Base-by-base conservation (phyloP, 2,888 invertebrate genomes). In the Synergus gifuensis region DNA sequence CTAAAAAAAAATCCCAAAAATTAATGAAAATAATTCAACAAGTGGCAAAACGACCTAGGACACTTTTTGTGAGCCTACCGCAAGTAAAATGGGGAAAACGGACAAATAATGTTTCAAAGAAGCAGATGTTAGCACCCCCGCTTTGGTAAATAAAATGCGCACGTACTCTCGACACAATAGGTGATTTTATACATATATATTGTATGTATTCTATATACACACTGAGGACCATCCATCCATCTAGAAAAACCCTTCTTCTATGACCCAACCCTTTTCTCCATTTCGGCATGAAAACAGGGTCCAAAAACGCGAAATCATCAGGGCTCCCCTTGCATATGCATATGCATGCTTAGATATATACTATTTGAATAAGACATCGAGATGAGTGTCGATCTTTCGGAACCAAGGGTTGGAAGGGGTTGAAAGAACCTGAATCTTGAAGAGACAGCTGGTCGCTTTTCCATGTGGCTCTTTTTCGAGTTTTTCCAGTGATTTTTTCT, bases 331-430 rank as follows among this genome's bases (percentile, higher is more conserved):
- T n/a, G 58, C 67, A 22, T 44, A 18, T 64, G 22, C 22, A 28
- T 28, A 76, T 81, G 77, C 66, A 76, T 78, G 79, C 78, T 22
- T 79, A 69, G 76, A 82, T 81, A 28, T 82, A 79, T 79, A 76
- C 78, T 79, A 81, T 83, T 84, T 84, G 82, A 82, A 82, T 82
- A 79, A 84, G 82, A 80, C 69, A 40, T 79, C 77, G 73, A 77
- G 49, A 69, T 64, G 67, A 63, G 77, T 79, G 76, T 80, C 78
- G 60, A 73, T 73, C 54, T 36, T 8, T 14, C 28, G 16, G 36
- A 73, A 42, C 64, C 18, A 9, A 67, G 42, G 16, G 40, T 64
- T 64, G 16, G n/a, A 67, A 73, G 73, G 73, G 73, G 73, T 73
- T 73, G 54, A 73, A 73, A 54, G 73, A 28, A 28, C 22, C 22